Percentiles rank a stretch among this genome's conserved stretches.
phyloP scores from a whole-genome alignment of 2,797 vertebrate genomes.

The Luscinia luscinia region DNA sequence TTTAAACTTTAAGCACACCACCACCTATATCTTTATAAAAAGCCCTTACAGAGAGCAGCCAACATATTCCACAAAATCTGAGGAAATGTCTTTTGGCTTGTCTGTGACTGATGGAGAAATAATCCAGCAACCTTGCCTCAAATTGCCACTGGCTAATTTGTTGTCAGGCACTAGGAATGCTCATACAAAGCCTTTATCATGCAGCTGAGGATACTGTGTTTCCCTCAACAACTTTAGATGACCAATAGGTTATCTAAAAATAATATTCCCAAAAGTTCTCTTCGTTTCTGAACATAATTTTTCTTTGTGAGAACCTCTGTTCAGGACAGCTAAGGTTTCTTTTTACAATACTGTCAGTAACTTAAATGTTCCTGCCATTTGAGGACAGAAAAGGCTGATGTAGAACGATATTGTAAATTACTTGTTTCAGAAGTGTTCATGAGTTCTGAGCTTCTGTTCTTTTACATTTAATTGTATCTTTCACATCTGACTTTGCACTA shows the following conservation, averaged over 20 bases:
- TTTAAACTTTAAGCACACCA: neutral
- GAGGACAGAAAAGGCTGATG: neutral
- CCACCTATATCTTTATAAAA: neutral
- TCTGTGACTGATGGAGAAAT: neutral
- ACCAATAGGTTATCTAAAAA: neutral
- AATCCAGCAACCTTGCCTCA: neutral
- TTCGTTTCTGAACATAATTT: neutral
- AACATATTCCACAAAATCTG: neutral
- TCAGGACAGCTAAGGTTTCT: neutral
- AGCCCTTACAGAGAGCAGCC: neutral
- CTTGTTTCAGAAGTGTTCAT: neutral
- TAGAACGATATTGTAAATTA: neutral
- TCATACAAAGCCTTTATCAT: neutral
- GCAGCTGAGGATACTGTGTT: neutral
- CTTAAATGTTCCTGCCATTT: neutral
- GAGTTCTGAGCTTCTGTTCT: neutral
- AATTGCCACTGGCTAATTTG: neutral
- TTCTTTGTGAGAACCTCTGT: neutral
- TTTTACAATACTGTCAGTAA: neutral
- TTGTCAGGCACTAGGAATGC: neutral
- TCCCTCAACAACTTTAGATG: neutral
- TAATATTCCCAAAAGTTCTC: neutral
- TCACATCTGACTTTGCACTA: neutral
- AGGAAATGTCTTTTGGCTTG: neutral
- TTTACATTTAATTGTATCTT: neutral